These are phyloP conservation scores for Nephila pilipes DNA, from an alignment of 1,140 invertebrate species.

Conservation along the genomic window DNA sequence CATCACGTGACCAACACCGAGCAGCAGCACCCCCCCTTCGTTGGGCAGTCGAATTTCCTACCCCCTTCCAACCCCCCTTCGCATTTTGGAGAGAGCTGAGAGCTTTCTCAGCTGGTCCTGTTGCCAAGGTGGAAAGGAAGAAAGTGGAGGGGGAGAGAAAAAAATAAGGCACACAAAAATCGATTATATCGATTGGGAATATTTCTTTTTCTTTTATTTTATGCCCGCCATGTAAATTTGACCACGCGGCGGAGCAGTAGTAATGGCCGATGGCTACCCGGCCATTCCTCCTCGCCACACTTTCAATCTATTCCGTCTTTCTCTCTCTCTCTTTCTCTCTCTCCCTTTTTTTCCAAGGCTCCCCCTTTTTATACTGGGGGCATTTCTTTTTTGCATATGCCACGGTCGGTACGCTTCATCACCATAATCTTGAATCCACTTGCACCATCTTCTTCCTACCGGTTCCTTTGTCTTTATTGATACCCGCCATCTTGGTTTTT, in stretches of 20 bases:
- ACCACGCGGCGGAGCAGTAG: constrained; percentile 74
- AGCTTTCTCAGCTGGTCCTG: constrained; percentile 75
- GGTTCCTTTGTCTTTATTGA: constrained; percentile 71
- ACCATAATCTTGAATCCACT: constrained; percentile 76
- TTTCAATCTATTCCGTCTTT: constrained; percentile 27
- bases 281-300: constrained; percentile 49
- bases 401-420: constrained; percentile 68
- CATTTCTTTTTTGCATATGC: constrained; percentile 76
- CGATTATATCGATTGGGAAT: constrained; percentile 76
- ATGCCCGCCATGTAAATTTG: constrained; percentile 76
- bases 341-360: constrained; percentile 12
- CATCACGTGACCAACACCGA: constrained; percentile 61
- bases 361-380: constrained; percentile 56
- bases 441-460: not conserved
- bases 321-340: constrained; percentile 23
- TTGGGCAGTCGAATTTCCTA: constrained; percentile 20
- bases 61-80: not conserved
- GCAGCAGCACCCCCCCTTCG: not conserved
- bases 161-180: constrained; percentile 66
- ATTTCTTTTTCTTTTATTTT: constrained; percentile 73
- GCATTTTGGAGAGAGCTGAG: constrained; percentile 62
- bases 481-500: constrained; percentile 70
- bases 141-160: constrained; percentile 30
- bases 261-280: constrained; percentile 75
- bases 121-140: constrained; percentile 75